phyloP scores from a whole-genome alignment of 2,113 vertebrate species.

The Gnathonemus longibarbis region DNA sequence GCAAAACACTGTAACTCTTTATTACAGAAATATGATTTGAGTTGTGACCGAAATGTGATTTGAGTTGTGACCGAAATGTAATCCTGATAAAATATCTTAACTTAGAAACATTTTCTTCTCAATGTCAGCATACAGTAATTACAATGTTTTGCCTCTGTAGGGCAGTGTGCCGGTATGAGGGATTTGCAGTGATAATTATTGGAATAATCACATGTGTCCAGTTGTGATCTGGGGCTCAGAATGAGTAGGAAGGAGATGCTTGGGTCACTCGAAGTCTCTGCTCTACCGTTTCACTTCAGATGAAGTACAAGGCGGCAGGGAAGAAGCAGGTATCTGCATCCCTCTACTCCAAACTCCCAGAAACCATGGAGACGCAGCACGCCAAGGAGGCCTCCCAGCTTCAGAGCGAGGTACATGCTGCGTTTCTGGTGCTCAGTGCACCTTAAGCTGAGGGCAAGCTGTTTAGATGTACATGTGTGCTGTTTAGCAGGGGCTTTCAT shows the following conservation, averaged over 20 bases:
- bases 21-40: background rate
- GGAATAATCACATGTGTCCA: background rate
- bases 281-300: slow-evolving; percentile 35
- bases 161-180: background rate
- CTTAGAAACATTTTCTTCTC: background rate
- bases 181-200: background rate
- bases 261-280: background rate
- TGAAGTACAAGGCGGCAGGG: slow-evolving; percentile 52
- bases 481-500: background rate
- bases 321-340: slow-evolving; percentile 44
- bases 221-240: background rate
- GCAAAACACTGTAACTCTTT: background rate
- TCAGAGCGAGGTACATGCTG: slow-evolving; percentile 50
- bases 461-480: background rate
- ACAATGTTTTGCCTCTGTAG: background rate
- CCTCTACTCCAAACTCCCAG: slow-evolving; percentile 48
- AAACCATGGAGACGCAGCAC: slow-evolving; percentile 48
- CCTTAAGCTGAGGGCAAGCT: background rate
- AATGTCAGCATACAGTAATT: background rate
- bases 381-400: slow-evolving; percentile 51
- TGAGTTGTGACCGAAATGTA: background rate
- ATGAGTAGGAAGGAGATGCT: background rate
- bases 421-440: background rate
- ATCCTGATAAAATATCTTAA: background rate
- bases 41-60: background rate